Percentiles rank a stretch among this genome's conserved stretches.
Conservation (phyloP, 2,113 vertebrate species). For the Rhagologus leucostigma region DNA sequence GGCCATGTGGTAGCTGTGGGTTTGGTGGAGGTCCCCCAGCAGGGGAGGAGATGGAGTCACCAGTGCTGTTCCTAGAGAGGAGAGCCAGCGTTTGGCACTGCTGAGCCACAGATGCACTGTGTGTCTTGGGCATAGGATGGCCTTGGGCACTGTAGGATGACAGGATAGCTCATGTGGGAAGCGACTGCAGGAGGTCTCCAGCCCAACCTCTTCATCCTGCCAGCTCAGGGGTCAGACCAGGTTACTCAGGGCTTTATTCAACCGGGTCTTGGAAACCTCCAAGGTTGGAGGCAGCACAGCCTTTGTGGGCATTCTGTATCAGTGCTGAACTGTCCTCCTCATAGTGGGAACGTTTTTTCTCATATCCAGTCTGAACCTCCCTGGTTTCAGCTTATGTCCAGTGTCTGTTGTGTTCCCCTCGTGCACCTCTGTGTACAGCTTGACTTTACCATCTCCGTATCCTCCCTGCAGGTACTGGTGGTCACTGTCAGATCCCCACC, state of each 20-base stretch:
- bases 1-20: conserved; percentile 29
- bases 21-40: conserved; percentile 12
- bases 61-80: neutral
- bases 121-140: neutral
- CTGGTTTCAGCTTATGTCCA: neutral
- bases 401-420: neutral
- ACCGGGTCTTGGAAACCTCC: neutral
- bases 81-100: neutral
- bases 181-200: neutral
- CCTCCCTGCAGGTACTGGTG: neutral
- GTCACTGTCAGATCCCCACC: neutral
- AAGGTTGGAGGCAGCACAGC: neutral
- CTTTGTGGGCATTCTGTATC: neutral
- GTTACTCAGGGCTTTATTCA: neutral
- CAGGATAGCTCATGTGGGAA: neutral
- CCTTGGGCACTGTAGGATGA: neutral
- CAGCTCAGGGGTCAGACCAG: neutral
- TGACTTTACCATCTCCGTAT: neutral
- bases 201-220: neutral
- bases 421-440: neutral
- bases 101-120: neutral
- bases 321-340: neutral
- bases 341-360: neutral
- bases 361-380: neutral
- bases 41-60: neutral